Conservation (phyloP, 2,888 invertebrate genomes). For the Nomada ruficornis region DNA sequence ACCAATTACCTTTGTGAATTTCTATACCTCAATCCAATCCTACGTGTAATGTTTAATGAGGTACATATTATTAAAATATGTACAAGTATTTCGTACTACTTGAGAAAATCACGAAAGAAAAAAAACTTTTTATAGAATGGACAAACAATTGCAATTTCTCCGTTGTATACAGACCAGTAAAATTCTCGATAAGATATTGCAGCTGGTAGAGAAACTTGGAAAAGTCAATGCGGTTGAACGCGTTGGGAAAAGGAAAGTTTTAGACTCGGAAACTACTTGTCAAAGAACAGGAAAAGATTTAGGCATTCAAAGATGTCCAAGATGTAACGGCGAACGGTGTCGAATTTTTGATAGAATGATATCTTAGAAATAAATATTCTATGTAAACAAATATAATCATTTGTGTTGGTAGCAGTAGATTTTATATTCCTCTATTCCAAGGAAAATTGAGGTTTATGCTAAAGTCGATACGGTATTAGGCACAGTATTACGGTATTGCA, state of each 20-base stretch:
- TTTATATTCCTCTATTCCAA: conserved; percentile 6
- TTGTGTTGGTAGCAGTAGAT: conserved; percentile 36
- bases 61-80: too few species aligned
- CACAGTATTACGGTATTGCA: not conserved
- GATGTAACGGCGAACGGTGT: conserved; percentile 15
- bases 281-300: conserved; percentile 8
- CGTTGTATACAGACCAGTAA: not conserved
- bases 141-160: not conserved
- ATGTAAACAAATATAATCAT: conserved; percentile 7
- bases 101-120: not conserved
- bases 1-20: too few species aligned
- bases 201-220: not conserved
- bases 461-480: conserved; percentile 29
- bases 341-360: conserved; percentile 14
- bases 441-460: conserved; percentile 67
- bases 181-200: not conserved
- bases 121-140: not conserved
- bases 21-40: too few species aligned
- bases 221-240: conserved; percentile 3
- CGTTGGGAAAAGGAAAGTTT: not conserved
- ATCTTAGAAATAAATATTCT: too few species aligned
- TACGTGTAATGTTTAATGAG: too few species aligned
- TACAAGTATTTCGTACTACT: not conserved
- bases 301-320: not conserved
- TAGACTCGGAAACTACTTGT: conserved; percentile 3